Evolutionary conservation across 1,140 invertebrate genomes (phyloP).

Genomic region (Rhynchophorus ferrugineus): DNA sequence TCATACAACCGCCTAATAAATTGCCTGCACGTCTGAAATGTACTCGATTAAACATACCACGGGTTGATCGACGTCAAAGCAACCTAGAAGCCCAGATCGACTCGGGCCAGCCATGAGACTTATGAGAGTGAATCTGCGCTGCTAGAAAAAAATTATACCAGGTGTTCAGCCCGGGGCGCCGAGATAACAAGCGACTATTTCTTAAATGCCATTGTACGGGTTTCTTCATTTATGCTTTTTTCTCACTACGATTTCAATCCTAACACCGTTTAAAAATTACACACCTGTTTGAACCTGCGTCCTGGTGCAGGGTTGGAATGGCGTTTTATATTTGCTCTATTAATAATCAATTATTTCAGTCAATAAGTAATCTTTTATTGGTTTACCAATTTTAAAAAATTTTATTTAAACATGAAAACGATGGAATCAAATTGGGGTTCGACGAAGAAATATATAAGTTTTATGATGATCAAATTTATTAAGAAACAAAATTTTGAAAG

Average conservation of each 20-base stretch:
- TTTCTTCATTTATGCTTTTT: neutral
- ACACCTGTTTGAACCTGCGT: neutral
- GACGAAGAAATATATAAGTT: too few relatives aligned
- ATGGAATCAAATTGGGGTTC: too few relatives aligned
- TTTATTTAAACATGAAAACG: too few relatives aligned
- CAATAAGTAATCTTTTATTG: too few relatives aligned
- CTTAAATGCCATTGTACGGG: slow-evolving; percentile 3
- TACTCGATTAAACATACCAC: neutral
- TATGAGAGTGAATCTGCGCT: neutral
- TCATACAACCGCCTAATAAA: too few relatives aligned
- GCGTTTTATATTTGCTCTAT: too few relatives aligned
- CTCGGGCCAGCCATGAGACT: neutral
- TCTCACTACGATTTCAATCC: neutral
- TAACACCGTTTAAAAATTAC: neutral
- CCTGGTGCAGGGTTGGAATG: neutral
- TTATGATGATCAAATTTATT: too few relatives aligned
- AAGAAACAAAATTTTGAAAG: too few relatives aligned
- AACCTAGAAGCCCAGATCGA: neutral
- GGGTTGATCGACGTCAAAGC: neutral
- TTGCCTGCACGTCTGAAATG: too few relatives aligned
- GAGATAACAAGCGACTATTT: slow-evolving; percentile 23
- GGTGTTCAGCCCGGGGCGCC: slow-evolving; percentile 17
- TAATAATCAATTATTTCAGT: too few relatives aligned
- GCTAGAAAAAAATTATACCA: slow-evolving; percentile 5
- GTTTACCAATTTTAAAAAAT: too few relatives aligned